phyloP scores from a whole-genome alignment of 2,113 vertebrate species.

The Nestor notabilis region DNA sequence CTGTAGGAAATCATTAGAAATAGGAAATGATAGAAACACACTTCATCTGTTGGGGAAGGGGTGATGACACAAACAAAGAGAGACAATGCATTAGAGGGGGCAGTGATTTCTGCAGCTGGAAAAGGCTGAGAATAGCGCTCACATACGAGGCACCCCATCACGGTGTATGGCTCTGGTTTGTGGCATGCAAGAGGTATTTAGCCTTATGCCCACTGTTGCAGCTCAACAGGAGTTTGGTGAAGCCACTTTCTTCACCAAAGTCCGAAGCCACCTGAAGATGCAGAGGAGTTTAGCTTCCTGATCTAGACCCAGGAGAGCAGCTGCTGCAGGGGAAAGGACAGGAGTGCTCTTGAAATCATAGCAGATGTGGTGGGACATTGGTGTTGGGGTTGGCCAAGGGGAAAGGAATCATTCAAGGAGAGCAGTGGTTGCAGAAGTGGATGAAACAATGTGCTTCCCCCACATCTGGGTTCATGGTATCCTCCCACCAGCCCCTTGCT shows the following conservation, averaged over 20 bases:
- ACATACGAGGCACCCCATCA: background rate
- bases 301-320: background rate
- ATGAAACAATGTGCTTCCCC: background rate
- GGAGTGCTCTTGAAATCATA: background rate
- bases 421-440: background rate
- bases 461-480: background rate
- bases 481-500: background rate
- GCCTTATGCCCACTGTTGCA: background rate
- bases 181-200: background rate
- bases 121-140: background rate
- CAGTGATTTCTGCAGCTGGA: background rate
- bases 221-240: background rate
- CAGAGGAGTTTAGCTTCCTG: background rate
- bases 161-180: background rate
- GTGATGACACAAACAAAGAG: background rate
- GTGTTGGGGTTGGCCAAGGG: background rate
- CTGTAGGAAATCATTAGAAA: background rate
- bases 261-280: background rate
- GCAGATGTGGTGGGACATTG: background rate
- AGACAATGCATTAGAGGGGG: background rate
- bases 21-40: background rate
- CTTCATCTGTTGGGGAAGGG: background rate
- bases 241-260: background rate
- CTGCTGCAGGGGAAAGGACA: background rate
- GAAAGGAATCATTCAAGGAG: background rate